A percentile compares a stretch with the other conserved stretches of the same genome.
These are phyloP conservation scores for Polymixis flavicincta DNA, from an alignment of 2,888 invertebrate genomes.

Conservation along the genomic window DNA sequence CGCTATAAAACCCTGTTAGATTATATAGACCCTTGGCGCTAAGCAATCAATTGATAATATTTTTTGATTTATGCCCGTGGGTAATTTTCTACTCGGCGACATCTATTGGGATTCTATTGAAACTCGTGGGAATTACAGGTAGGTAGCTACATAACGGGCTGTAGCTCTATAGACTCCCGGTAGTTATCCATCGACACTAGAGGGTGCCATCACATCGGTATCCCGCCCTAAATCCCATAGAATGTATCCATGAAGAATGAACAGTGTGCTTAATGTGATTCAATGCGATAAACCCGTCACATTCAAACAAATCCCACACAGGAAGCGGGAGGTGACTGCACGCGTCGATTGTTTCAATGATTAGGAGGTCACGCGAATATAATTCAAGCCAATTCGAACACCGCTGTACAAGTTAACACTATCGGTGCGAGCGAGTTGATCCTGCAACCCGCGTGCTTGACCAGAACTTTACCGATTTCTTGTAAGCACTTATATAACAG, in stretches of 20 bases:
- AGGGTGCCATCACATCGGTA: not conserved
- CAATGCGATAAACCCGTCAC: too few relatives aligned
- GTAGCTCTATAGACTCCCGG: not conserved
- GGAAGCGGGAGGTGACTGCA: not conserved
- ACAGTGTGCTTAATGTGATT: not conserved
- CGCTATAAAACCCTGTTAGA: not conserved
- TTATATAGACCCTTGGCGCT: too few relatives aligned
- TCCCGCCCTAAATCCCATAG: too few relatives aligned
- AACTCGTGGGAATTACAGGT: not conserved
- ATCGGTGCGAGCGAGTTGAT: not conserved
- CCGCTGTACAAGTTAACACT: too few relatives aligned
- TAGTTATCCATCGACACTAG: conserved; percentile 1
- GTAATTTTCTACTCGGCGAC: conserved; percentile 15
- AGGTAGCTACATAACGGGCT: not conserved
- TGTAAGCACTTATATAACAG: not conserved
- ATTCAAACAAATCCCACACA: not conserved
- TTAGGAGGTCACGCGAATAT: not conserved
- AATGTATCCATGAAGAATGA: not conserved
- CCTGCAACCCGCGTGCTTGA: not conserved
- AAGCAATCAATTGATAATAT: not conserved
- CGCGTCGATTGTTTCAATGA: not conserved
- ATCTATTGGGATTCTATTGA: conserved; percentile 7
- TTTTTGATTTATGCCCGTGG: not conserved
- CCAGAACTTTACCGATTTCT: not conserved
- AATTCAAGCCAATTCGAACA: not conserved